Evolutionary conservation across 2,113 vertebrate genomes (phyloP), one percentile per base, ranked within the genome.

Genomic region (Typhlomys cinereus): DNA sequence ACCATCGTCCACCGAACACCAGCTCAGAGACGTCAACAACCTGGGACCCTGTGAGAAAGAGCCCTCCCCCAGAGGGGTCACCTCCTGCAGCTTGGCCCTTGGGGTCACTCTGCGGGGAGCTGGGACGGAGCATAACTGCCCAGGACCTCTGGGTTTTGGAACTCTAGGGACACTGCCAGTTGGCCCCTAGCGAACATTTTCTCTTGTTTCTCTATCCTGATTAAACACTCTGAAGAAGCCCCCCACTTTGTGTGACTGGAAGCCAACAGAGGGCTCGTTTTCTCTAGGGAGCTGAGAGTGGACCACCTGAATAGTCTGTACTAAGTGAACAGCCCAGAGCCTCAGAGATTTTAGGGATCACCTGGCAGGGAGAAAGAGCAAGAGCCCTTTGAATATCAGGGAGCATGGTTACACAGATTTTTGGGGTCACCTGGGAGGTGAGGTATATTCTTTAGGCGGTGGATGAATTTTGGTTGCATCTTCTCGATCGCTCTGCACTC

Each of bases 301-400:
- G 20, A 59, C 31, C 39, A 3, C 0, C 23, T 10, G 2, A n/a
- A 25, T 0, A 31, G 71, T 41, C 34, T 44, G 6, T 46, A 59
- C 50, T 69, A 74, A 50, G 64, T n/a, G n/a, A n/a, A n/a, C n/a
- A 64, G 29, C 44, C 39, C 25, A 15, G 64, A 29, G 66, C 29
- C n/a, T 52, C 57, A 31, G 64, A 34, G 71, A 36, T 5, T 29
- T 18, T 4, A 27, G 82, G 54, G 39, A 0, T 13, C 13, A 14
- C 18, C 29, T 36, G 23, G 41, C 11, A 54, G 20, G 25, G 8
- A 50, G 36, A 67, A 71, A 7, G 1, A 1, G 31, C 0, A 9
- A 18, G 29, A 50, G 66, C 41, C 31, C 9, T 7, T 3, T 1
- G 14, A 13, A 7, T 17, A 50, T 57, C 25, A 36, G 39, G 29